Base-by-base conservation (phyloP, 2,797 vertebrate genomes). In the Sebastes oblongus region DNA sequence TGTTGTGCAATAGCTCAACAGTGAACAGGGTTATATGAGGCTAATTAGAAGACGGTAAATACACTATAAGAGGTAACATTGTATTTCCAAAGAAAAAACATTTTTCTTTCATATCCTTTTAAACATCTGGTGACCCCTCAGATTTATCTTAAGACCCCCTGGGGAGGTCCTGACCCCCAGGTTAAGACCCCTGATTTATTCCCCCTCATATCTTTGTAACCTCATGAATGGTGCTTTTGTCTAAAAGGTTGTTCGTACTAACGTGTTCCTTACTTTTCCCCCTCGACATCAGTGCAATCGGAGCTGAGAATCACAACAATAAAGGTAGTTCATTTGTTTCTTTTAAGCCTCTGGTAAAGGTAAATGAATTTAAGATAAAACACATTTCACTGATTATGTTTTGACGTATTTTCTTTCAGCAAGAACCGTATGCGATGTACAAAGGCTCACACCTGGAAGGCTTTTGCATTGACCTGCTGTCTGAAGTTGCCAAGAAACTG, bases 381-480 rank as follows among this genome's bases (percentile, higher is more conserved):
- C 14, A 42, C 22, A 6, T 62, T 74, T 12, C 22, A 22, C 7
- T 75, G 39, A 72, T 54, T 46, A 25, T 36, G 2, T 27, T 8
- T 29, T 70, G 2, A 7, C 6, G 64, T 54, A 3, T 54, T 8
- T 0, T 1, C 1, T 13, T 70, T 2, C 75, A 98, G 97, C 96
- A 97, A 95, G 96, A 97, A 50, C 97, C 97, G 0, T 98, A 97
- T 1, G 94, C 94, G 5, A 94, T 96, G 92, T 90, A 92, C 59
- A 94, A 95, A 76, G 95, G 92, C 0, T 80, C 91, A 0, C 96
- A 96, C 8, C 89, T 97, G 81, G 97, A 98, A 74, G 97, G 97
- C 0, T 98, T 96, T 89, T 98, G 97, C 89, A 96, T 98, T 36
- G 97, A 98, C 42, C 84, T 98, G 89, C 93, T 98, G 62, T 90